Evolutionary conservation across 2,888 invertebrate species (phyloP), one percentile per base, ranked within the genome.

Genomic region (Notodonta dromedarius): DNA sequence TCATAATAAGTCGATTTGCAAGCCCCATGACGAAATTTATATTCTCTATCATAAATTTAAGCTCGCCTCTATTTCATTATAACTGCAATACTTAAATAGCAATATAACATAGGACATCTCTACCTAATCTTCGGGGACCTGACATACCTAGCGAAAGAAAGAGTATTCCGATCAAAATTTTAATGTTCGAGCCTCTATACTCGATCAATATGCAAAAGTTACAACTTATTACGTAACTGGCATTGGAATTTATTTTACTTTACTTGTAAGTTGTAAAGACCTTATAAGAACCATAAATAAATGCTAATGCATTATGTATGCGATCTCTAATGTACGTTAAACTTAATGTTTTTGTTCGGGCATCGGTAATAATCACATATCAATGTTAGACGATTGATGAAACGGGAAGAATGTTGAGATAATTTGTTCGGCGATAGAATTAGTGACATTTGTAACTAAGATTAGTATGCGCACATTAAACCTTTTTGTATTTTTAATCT

Each of bases 281-380:
- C 46, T 5, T 11, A 12, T 52, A 52, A 13, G 6, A 24, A 51
- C 51, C 51, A 13, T 52, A 52, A n/a, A 40, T 42, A 42, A 24
- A 58, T 52, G 16, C 42, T 53, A 50, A 60, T 67, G 24, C 40
- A 61, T 61, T 46, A 58, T 44, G 56, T 48, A 64, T 58, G 11
- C 39, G 12, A 24, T 51, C 12, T 46, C 58, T 53, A 32, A 32
- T 46, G 56, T 40, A 57, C 16, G 40, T 63, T 58, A 12, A 42
- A 14, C 11, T 16, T 40, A 60, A 53, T 32, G 57, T 24, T 24
- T 35, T 4, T 52, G 32, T 52, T 52, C 13, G 55, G 48, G 42
- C 50, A 35, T 53, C 57, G 44, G n/a, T 40, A 14, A 50, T 39
- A n/a, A 50, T 58, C 56, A 57, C 54, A 51, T 58, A 50, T 16